These are phyloP conservation scores for Microplitis deprimator DNA, from an alignment of 2,888 invertebrate genomes.

Conservation along the genomic window DNA sequence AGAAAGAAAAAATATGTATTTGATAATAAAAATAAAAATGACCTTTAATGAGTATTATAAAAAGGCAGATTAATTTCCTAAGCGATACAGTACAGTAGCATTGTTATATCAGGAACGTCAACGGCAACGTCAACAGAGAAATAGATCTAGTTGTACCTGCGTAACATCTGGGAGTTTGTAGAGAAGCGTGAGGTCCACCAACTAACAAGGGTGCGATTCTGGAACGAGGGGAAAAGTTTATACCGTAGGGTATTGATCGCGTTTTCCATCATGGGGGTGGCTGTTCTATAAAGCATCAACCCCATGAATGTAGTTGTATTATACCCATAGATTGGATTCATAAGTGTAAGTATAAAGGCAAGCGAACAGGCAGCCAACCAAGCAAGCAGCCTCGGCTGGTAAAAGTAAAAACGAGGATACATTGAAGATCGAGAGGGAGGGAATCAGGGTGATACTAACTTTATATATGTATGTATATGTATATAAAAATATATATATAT, in stretches of 20 bases:
- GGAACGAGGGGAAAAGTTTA: slow-evolving; percentile 11
- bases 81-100: no score
- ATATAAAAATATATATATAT: neutral
- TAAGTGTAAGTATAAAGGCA: neutral
- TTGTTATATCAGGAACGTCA: no score
- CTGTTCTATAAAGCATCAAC: slow-evolving; percentile 25
- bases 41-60: no score
- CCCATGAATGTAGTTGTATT: slow-evolving; percentile 53
- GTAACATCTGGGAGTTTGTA: no score
- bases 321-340: slow-evolving; percentile 33
- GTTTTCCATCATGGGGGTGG: slow-evolving; percentile 60
- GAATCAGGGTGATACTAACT: neutral
- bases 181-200: neutral
- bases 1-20: no score
- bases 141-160: no score
- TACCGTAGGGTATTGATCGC: slow-evolving; percentile 38
- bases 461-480: neutral
- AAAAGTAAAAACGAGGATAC: neutral
- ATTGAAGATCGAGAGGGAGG: slow-evolving; percentile 4
- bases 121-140: no score
- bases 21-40: no score
- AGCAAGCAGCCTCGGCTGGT: neutral
- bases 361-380: neutral
- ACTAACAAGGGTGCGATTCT: neutral
- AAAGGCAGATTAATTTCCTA: no score